phyloP scores from a whole-genome alignment of 2,888 invertebrate genomes.

The Eilema caniola region DNA sequence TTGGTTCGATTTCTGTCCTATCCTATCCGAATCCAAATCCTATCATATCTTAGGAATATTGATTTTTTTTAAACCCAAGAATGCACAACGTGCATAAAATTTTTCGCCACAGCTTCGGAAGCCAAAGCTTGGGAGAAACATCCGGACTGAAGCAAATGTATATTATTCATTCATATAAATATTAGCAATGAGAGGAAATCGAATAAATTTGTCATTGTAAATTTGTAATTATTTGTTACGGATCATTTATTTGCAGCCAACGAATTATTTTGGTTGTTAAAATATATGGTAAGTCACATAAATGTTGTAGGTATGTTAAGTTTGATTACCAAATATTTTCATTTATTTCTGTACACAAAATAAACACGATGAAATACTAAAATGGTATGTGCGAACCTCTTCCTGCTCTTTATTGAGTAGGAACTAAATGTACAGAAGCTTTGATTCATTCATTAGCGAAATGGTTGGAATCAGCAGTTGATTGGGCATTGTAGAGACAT shows the following conservation, averaged over 20 bases:
- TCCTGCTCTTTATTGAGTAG: background rate
- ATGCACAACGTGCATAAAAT: too few relatives aligned
- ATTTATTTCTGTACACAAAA: background rate
- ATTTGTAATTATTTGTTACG: background rate
- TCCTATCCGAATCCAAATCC: too few relatives aligned
- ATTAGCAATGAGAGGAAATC: too few relatives aligned
- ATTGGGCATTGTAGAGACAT: constrained; percentile 40
- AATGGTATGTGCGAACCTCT: background rate
- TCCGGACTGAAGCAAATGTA: too few relatives aligned
- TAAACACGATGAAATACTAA: background rate
- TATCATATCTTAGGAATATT: too few relatives aligned
- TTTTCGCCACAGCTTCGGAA: too few relatives aligned
- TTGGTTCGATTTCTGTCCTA: too few relatives aligned
- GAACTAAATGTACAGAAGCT: constrained; percentile 1
- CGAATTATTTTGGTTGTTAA: background rate
- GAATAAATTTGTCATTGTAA: background rate
- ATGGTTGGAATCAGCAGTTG: constrained; percentile 37
- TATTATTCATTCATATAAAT: too few relatives aligned
- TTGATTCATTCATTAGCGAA: constrained; percentile 49
- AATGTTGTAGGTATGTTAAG: background rate
- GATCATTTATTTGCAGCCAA: constrained; percentile 2
- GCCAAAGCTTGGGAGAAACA: too few relatives aligned
- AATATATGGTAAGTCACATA: background rate
- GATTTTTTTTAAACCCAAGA: too few relatives aligned
- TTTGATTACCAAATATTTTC: background rate